phyloP scores from a whole-genome alignment of 1,140 invertebrate species.

The Pseudomyrmex flavicornis region DNA sequence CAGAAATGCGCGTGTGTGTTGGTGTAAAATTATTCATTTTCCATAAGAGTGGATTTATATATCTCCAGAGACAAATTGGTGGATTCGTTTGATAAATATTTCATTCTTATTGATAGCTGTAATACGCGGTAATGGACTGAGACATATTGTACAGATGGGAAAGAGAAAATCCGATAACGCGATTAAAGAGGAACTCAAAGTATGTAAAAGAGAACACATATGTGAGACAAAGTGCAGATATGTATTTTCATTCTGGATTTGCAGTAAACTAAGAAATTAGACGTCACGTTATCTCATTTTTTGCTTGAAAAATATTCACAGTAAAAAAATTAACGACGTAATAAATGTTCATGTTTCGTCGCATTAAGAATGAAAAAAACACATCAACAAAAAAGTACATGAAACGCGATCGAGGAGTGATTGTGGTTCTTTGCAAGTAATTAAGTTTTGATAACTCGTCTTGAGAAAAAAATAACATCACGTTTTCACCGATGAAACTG shows the following conservation, averaged over 20 bases:
- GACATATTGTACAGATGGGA: background rate
- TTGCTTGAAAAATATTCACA: background rate
- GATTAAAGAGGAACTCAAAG: background rate
- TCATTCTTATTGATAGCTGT: background rate
- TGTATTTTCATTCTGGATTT: slow-evolving; percentile 11
- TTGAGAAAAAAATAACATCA: no score
- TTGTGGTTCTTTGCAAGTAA: no score
- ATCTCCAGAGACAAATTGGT: background rate
- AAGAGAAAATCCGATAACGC: background rate
- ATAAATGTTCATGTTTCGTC: no score
- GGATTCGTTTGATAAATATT: slow-evolving; percentile 1
- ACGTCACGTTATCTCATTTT: background rate
- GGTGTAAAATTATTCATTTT: background rate
- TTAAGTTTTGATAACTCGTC: no score
- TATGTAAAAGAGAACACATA: background rate
- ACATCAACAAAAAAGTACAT: no score
- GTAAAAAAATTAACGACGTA: no score
- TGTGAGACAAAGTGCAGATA: background rate
- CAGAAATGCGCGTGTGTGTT: no score
- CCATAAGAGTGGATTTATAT: background rate
- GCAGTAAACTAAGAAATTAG: slow-evolving; percentile 7
- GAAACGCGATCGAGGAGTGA: no score
- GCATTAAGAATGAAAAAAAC: background rate
- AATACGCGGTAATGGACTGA: slow-evolving; percentile 1
- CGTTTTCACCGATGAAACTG: no score